Percentiles rank a stretch among this genome's conserved stretches.
phyloP scores from a whole-genome alignment of 2,797 vertebrate genomes.

The Glossophaga mutica region DNA sequence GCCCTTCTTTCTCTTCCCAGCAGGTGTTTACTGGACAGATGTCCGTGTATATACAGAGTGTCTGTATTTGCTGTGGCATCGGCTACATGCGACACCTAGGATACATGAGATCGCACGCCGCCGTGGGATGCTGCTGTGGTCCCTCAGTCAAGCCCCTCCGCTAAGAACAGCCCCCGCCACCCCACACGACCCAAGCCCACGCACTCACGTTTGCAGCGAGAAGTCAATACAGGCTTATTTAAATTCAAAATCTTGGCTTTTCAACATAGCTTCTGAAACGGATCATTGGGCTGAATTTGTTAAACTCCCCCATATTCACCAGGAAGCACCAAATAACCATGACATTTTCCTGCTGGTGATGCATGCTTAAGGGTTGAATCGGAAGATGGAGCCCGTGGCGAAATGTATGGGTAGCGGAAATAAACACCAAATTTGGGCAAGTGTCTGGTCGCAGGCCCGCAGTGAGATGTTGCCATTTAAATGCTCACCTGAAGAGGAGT shows the following conservation, averaged over 20 bases:
- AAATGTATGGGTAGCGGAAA: background rate
- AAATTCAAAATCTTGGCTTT: background rate
- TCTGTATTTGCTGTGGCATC: background rate
- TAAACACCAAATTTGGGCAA: background rate
- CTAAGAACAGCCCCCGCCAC: background rate
- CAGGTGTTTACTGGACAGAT: background rate
- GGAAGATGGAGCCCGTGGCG: background rate
- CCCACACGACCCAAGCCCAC: background rate
- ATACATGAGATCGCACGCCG: background rate
- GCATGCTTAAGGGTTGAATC: background rate
- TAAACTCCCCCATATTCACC: background rate
- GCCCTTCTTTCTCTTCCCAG: background rate
- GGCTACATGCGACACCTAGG: rapidly evolving
- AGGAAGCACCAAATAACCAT: background rate
- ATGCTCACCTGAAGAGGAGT: background rate
- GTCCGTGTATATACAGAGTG: rapidly evolving
- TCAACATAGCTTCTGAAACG: background rate
- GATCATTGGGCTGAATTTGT: background rate
- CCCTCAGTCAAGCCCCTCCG: too few species aligned
- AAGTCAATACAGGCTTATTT: background rate
- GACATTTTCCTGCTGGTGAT: background rate
- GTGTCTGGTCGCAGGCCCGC: background rate
- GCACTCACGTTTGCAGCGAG: background rate
- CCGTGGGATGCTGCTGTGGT: rapidly evolving
- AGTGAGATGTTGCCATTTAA: background rate